Conservation (phyloP, 2,797 vertebrate genomes). For the Crocidura indochinensis region DNA sequence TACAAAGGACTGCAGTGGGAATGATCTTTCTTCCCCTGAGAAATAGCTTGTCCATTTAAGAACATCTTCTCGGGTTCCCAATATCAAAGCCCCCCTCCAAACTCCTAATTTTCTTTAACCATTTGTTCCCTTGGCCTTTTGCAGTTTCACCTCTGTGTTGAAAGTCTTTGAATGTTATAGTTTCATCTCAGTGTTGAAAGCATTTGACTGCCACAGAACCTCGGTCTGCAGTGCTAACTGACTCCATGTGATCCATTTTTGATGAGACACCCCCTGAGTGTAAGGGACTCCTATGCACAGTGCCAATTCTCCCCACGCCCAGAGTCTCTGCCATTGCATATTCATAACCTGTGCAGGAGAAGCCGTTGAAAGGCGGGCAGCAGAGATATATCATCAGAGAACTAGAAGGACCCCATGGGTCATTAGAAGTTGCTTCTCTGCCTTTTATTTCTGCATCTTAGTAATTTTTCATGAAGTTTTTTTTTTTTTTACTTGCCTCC, state of each 20-base stretch:
- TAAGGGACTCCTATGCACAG: slow-evolving; percentile 84
- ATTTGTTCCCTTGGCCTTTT: slow-evolving; percentile 86
- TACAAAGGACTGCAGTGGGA: slow-evolving; percentile 42
- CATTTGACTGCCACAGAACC: slow-evolving; percentile 78
- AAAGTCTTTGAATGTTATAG: slow-evolving; percentile 83
- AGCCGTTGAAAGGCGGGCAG: slow-evolving; percentile 82
- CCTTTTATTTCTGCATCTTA: slow-evolving; percentile 87
- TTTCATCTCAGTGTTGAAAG: slow-evolving; percentile 83
- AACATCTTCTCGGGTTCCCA: slow-evolving; percentile 46
- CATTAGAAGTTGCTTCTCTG: slow-evolving; percentile 86
- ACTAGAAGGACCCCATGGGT: slow-evolving; percentile 77
- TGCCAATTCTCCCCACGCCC: slow-evolving; percentile 87
- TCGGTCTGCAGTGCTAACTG: slow-evolving; percentile 81
- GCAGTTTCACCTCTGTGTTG: slow-evolving; percentile 81
- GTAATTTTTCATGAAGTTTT: slow-evolving; percentile 86
- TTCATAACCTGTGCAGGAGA: slow-evolving; percentile 85
- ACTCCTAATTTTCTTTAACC: slow-evolving; percentile 68
- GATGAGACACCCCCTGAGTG: slow-evolving; percentile 85
- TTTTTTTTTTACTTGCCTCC: slow-evolving; percentile 85
- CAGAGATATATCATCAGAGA: slow-evolving; percentile 85
- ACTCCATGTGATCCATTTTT: slow-evolving; percentile 87
- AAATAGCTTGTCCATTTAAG: not conserved
- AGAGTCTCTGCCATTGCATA: slow-evolving; percentile 79
- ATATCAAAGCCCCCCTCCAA: slow-evolving; percentile 49
- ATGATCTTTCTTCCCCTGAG: slow-evolving; percentile 17